phyloP scores from a whole-genome alignment of 2,113 vertebrate genomes.

The Microcebus griseorufus region DNA sequence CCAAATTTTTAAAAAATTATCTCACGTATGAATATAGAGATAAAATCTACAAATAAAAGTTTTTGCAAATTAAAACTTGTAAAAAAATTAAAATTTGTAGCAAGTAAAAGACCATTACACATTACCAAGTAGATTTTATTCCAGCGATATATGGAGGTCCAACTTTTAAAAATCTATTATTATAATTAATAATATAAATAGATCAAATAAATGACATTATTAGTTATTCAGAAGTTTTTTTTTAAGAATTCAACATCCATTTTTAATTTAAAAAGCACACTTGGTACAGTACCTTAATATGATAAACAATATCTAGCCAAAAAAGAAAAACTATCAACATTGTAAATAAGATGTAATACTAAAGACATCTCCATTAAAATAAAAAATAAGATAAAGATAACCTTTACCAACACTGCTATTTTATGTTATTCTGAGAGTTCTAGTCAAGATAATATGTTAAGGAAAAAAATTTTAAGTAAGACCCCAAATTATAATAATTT shows the following conservation, averaged over 20 bases:
- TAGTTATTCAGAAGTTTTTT: background rate
- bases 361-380: background rate
- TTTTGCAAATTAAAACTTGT: background rate
- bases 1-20: background rate
- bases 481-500: background rate
- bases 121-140: background rate
- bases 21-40: background rate
- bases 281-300: background rate
- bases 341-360: background rate
- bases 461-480: background rate
- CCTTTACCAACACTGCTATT: background rate
- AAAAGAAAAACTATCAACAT: background rate
- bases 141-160: background rate
- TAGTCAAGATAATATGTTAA: background rate
- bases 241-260: background rate
- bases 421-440: background rate
- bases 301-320: background rate
- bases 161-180: background rate
- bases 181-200: background rate
- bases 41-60: background rate
- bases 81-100: background rate
- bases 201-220: background rate
- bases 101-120: background rate
- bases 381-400: background rate
- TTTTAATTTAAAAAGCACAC: background rate